Evolutionary conservation across 2,797 vertebrate genomes (phyloP).

Genomic region (Sebastes melanostomus): DNA sequence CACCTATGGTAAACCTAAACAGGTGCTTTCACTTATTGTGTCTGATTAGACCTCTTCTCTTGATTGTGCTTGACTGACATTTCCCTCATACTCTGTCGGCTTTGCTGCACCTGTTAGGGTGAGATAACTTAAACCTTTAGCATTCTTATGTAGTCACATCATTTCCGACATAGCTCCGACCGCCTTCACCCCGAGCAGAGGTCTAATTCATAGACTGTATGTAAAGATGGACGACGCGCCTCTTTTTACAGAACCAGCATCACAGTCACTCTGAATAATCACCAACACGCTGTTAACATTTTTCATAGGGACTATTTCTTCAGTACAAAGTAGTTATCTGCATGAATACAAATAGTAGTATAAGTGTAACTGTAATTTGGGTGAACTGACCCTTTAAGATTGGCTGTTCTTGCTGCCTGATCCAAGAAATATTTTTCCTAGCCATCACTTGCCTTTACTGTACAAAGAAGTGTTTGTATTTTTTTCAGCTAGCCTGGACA

Average conservation of each 20-base stretch:
- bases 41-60: neutral
- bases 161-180: neutral
- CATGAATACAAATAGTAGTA: neutral
- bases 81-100: neutral
- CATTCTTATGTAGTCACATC: neutral
- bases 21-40: constrained; percentile 7
- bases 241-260: neutral
- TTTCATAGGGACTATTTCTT: neutral
- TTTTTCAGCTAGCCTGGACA: neutral
- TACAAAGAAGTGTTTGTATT: neutral
- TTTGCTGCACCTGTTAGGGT: neutral
- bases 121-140: neutral
- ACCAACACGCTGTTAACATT: neutral
- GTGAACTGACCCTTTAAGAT: neutral
- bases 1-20: neutral
- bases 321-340: neutral
- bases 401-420: neutral
- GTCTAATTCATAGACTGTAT: neutral
- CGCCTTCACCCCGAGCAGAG: neutral
- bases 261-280: neutral
- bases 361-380: neutral
- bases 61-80: constrained; percentile 14
- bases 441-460: neutral
- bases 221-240: no score
- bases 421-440: neutral